Evolutionary conservation across 2,113 vertebrate genomes (phyloP).

Genomic region (Ochotona curzoniae): DNA sequence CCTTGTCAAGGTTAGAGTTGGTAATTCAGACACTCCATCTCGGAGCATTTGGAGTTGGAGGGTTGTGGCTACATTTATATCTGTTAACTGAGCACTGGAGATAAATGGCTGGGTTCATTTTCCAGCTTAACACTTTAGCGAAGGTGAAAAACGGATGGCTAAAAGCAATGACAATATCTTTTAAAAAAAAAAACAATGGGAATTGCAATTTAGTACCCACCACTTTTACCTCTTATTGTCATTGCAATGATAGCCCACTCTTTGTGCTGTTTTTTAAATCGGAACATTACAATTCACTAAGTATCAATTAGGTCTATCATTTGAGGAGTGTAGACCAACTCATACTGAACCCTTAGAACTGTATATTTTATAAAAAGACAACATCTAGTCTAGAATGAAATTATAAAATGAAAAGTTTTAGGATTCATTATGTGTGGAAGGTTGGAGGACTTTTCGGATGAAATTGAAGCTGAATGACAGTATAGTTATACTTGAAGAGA

Average conservation of each 20-base stretch:
- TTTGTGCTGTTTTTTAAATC: slow-evolving; percentile 43
- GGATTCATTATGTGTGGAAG: neutral
- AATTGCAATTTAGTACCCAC: neutral
- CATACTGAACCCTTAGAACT: neutral
- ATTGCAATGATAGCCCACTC: neutral
- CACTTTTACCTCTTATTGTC: slow-evolving; percentile 21
- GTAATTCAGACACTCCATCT: slow-evolving; percentile 50
- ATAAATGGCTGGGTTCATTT: slow-evolving; percentile 71
- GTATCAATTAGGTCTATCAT: neutral
- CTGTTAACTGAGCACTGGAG: slow-evolving; percentile 63
- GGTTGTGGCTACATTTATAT: slow-evolving; percentile 71
- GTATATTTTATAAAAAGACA: neutral
- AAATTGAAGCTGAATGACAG: neutral
- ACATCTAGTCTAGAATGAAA: neutral
- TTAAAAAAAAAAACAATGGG: slow-evolving; percentile 4
- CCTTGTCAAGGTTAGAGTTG: slow-evolving; percentile 73
- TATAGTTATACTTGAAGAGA: neutral
- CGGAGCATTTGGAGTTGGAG: slow-evolving; percentile 54
- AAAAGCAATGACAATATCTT: slow-evolving; percentile 50
- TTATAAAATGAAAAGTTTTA: slow-evolving; percentile 12
- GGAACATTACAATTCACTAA: slow-evolving; percentile 29
- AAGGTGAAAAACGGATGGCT: slow-evolving; percentile 58
- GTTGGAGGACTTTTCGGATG: neutral
- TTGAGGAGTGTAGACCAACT: neutral
- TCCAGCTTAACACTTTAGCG: slow-evolving; percentile 56